phyloP scores from a whole-genome alignment of 2,113 vertebrate species.

The Gadus chalcogrammus region DNA sequence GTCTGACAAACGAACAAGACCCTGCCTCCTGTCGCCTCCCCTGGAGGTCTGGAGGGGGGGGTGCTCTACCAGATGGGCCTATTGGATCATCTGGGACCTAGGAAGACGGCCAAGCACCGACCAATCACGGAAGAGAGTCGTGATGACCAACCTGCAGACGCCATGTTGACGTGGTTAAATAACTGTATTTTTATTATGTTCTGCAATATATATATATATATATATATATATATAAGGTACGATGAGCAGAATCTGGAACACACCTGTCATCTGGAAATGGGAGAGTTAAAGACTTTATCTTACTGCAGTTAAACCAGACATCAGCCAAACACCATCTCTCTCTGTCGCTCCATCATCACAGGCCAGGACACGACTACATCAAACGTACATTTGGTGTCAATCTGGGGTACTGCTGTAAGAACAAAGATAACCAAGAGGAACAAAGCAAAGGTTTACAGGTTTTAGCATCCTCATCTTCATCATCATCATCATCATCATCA shows the following conservation, averaged over 20 bases:
- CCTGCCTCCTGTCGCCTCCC: not conserved
- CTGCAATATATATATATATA: not conserved
- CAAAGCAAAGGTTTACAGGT: too few species aligned
- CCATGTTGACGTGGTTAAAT: slow-evolving; percentile 2
- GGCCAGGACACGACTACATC: too few species aligned
- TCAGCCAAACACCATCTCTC: not conserved
- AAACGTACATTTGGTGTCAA: too few species aligned
- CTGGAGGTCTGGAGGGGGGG: not conserved
- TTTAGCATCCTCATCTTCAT: too few species aligned
- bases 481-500: too few species aligned
- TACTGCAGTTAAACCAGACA: not conserved
- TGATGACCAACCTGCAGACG: not conserved
- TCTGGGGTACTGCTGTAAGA: too few species aligned
- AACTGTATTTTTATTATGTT: not conserved
- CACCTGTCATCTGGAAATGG: too few species aligned
- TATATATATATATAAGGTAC: too few species aligned
- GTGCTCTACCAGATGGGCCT: slow-evolving; percentile 13
- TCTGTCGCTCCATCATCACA: too few species aligned
- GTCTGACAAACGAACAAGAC: not conserved
- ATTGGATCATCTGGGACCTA: slow-evolving; percentile 15
- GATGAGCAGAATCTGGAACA: not conserved
- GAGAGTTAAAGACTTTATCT: not conserved
- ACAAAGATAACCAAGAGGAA: too few species aligned
- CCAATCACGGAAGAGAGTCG: slow-evolving; percentile 2
- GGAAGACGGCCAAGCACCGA: slow-evolving; percentile 10